phyloP scores from a whole-genome alignment of 2,797 vertebrate species.

The Poecilia picta region DNA sequence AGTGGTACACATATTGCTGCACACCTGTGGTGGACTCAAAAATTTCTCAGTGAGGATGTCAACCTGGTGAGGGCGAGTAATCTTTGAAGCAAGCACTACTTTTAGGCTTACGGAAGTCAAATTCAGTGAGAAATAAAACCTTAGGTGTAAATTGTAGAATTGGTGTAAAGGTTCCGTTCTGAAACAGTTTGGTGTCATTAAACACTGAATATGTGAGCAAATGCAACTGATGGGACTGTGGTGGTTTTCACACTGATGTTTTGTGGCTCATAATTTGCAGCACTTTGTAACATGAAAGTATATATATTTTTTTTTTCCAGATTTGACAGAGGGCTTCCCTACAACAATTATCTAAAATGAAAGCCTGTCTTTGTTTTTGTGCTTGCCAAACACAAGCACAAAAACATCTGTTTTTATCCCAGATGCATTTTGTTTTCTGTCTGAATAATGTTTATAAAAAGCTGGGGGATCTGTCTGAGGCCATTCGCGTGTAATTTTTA shows the following conservation, averaged over 20 bases:
- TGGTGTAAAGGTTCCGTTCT: conserved; percentile 10
- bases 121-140: conserved; percentile 40
- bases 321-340: conserved; percentile 15
- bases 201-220: conserved; percentile 42
- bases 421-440: neutral
- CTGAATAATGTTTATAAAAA: conserved; percentile 1
- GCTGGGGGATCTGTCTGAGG: conserved; percentile 38
- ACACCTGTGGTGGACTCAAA: conserved; percentile 17
- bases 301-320: conserved; percentile 20
- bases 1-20: conserved; percentile 49
- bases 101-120: conserved; percentile 17
- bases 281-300: conserved; percentile 26
- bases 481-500: conserved; percentile 32
- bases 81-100: neutral
- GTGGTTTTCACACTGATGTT: conserved; percentile 25
- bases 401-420: conserved; percentile 10
- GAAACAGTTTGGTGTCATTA: conserved; percentile 35
- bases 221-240: conserved; percentile 39
- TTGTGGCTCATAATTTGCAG: conserved; percentile 27
- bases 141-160: conserved; percentile 37
- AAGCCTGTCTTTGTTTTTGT: conserved; percentile 16
- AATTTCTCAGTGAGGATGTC: conserved; percentile 11
- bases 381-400: neutral
- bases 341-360: neutral
- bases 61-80: too few relatives aligned